A percentile compares a stretch with the other conserved stretches of the same genome.
phyloP scores from a whole-genome alignment of 2,888 invertebrate species.

The Helobdella robusta region DNA sequence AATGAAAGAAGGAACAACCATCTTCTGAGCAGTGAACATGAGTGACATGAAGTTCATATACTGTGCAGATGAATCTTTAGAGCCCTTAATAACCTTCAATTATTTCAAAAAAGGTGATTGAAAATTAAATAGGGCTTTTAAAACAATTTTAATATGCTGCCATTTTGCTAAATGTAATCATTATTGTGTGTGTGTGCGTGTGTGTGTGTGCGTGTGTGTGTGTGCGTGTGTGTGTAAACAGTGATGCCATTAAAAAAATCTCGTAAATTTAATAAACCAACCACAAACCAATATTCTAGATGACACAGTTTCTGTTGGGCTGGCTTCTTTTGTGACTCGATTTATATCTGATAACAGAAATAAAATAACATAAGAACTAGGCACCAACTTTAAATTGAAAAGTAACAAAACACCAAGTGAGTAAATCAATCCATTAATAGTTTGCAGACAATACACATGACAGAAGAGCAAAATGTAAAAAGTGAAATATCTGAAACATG shows the following conservation, averaged over 20 bases:
- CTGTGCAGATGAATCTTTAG: constrained; percentile 64
- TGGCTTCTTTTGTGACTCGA: constrained; percentile 49
- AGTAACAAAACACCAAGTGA: background rate
- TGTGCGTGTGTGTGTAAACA: background rate
- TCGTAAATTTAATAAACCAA: background rate
- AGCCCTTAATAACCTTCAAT: constrained; percentile 68
- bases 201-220: background rate
- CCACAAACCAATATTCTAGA: constrained; percentile 57
- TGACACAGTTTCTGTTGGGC: constrained; percentile 56
- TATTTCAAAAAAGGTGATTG: too few species aligned
- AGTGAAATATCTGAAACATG: background rate
- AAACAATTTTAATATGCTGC: too few species aligned
- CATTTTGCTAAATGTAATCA: too few species aligned
- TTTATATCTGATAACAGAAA: constrained; percentile 41
- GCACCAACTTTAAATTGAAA: background rate
- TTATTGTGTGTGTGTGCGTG: too few species aligned
- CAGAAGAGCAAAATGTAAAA: background rate
- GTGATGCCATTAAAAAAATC: background rate
- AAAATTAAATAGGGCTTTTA: too few species aligned
- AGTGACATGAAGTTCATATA: constrained; percentile 98
- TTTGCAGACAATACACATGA: too few species aligned
- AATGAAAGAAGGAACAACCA: constrained; percentile 35
- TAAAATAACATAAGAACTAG: constrained; percentile 4
- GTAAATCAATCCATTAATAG: background rate
- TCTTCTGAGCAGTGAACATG: constrained; percentile 85